Conservation (phyloP, 1,140 invertebrate genomes). For the Dryas iulia region DNA sequence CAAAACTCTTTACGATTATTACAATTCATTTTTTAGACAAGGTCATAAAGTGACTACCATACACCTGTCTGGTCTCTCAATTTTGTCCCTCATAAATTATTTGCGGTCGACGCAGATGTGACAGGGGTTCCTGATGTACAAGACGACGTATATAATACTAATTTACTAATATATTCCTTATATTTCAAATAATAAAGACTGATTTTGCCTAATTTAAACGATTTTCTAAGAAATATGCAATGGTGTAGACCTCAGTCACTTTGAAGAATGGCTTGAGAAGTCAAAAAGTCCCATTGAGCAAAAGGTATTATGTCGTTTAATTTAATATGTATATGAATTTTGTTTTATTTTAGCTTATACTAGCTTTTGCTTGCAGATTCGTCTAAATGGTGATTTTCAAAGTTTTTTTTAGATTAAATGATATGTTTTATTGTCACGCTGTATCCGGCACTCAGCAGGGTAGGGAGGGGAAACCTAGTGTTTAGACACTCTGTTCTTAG, state of each 20-base stretch:
- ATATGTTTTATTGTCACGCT: too few species aligned
- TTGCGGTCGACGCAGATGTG: slow-evolving; percentile 24
- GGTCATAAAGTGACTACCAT: slow-evolving; percentile 19
- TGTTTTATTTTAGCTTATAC: neutral
- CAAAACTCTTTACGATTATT: neutral
- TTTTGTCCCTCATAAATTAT: slow-evolving; percentile 26
- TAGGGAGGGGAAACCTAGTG: too few species aligned
- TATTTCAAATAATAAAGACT: neutral
- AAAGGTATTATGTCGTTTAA: neutral
- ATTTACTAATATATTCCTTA: neutral
- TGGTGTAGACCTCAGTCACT: neutral
- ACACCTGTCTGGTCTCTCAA: slow-evolving; percentile 23
- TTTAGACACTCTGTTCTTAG: too few species aligned
- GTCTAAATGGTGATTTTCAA: too few species aligned
- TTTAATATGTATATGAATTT: neutral
- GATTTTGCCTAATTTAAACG: neutral
- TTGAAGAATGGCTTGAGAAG: slow-evolving; percentile 21
- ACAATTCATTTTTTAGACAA: slow-evolving; percentile 1
- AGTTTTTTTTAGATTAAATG: too few species aligned
- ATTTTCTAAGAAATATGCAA: neutral
- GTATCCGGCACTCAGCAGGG: too few species aligned
- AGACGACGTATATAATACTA: neutral
- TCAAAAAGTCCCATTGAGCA: neutral
- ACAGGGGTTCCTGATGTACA: slow-evolving; percentile 14
- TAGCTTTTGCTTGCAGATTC: too few species aligned